These are phyloP conservation scores for Drosophila busckii DNA, from an alignment of 1,140 invertebrate species.

Conservation along the genomic window DNA sequence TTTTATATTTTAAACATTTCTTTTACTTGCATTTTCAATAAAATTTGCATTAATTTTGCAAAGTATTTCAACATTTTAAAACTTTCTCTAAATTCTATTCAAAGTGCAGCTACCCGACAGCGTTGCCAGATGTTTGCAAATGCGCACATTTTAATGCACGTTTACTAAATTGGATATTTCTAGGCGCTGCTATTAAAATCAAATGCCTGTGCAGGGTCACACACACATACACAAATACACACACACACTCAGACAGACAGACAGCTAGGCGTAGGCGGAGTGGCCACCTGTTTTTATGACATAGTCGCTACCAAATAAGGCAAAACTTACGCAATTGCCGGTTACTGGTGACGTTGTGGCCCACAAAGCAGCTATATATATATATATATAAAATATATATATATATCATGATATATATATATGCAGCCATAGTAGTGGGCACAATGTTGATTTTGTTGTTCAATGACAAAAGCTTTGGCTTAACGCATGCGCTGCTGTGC, in stretches of 20 bases:
- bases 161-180: too few species aligned
- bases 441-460: conserved; percentile 20
- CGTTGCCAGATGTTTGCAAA: too few species aligned
- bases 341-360: conserved; percentile 46
- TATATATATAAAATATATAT: conserved; percentile 5
- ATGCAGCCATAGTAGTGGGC: conserved; percentile 7
- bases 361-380: conserved; percentile 15
- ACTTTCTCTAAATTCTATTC: too few species aligned
- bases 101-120: too few species aligned
- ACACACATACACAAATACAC: neutral
- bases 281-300: conserved; percentile 53
- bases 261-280: conserved; percentile 9
- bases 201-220: too few species aligned
- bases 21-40: too few species aligned
- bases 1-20: too few species aligned
- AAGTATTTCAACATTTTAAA: too few species aligned
- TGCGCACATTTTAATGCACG: too few species aligned
- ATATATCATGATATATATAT: neutral
- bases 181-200: too few species aligned
- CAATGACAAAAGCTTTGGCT: conserved; percentile 21
- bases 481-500: conserved; percentile 31
- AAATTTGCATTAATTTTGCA: too few species aligned
- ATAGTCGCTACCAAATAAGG: neutral
- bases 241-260: neutral
- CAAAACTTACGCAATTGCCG: conserved; percentile 48